A percentile compares a stretch with the other conserved stretches of the same genome.
Conservation (phyloP, 2,888 invertebrate species). For the Dasypolia templi region DNA sequence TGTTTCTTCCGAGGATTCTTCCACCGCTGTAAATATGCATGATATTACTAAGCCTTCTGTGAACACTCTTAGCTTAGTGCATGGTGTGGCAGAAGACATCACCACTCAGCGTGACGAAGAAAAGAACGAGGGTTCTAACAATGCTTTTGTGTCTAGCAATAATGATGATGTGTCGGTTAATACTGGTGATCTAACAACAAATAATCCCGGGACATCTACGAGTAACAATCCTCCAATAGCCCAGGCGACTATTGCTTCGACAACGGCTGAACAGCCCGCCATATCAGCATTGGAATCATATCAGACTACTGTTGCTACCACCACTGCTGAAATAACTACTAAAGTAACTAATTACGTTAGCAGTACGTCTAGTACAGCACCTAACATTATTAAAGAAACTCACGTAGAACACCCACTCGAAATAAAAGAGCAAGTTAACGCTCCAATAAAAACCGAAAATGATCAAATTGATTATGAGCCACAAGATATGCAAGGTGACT, state of each 20-base stretch:
- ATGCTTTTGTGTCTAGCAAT: conserved; percentile 80
- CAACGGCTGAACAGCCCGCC: conserved; percentile 18
- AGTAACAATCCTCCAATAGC: conserved; percentile 26
- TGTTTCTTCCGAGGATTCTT: conserved; percentile 83
- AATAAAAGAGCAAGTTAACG: conserved; percentile 62
- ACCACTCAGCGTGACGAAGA: conserved; percentile 70
- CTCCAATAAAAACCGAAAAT: conserved; percentile 49
- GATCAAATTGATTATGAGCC: conserved; percentile 83
- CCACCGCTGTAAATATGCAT: conserved; percentile 87
- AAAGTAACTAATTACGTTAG: conserved; percentile 48
- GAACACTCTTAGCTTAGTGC: conserved; percentile 86
- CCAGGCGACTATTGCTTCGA: conserved; percentile 16
- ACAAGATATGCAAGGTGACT: conserved; percentile 85
- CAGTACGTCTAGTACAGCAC: conserved; percentile 42
- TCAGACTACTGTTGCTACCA: conserved; percentile 19
- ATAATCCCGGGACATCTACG: conserved; percentile 64
- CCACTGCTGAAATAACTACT: conserved; percentile 54
- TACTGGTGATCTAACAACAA: conserved; percentile 80
- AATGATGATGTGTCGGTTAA: conserved; percentile 74
- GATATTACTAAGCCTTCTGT: conserved; percentile 85
- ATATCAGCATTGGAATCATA: conserved; percentile 25
- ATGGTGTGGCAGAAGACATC: conserved; percentile 83
- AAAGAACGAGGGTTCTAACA: conserved; percentile 71
- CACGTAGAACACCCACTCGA: conserved; percentile 72
- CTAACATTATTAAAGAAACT: conserved; percentile 56